A percentile compares a stretch with the other conserved stretches of the same genome.
These are phyloP conservation scores for Dunckerocampus dactyliophorus DNA, from an alignment of 2,113 vertebrate species.

Conservation along the genomic window DNA sequence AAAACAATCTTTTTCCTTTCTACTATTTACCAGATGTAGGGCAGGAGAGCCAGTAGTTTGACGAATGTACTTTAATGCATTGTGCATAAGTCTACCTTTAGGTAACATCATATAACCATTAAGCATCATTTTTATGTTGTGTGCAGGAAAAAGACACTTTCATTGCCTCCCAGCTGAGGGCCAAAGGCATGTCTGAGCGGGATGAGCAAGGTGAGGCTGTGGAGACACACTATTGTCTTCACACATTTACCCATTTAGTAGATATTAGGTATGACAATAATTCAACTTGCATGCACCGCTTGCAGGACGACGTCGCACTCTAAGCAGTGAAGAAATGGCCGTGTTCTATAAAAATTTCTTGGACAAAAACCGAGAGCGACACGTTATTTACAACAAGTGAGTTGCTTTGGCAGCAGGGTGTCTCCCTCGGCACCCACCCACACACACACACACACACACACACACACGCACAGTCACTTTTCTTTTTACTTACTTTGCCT, in stretches of 20 bases:
- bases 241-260: too few relatives aligned
- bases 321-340: slow-evolving; percentile 89
- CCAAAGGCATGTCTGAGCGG: slow-evolving; percentile 74
- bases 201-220: slow-evolving; percentile 74
- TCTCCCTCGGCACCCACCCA: not conserved
- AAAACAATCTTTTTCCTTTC: not conserved
- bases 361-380: slow-evolving; percentile 82
- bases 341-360: slow-evolving; percentile 92
- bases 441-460: not conserved
- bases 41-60: too few relatives aligned
- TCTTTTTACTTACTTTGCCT: not conserved
- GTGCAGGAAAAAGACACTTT: slow-evolving; percentile 88
- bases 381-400: slow-evolving; percentile 88
- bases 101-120: not conserved
- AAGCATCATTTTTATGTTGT: not conserved
- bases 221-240: not conserved
- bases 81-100: not conserved
- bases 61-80: not conserved
- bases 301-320: slow-evolving; percentile 76
- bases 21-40: too few relatives aligned
- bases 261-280: too few relatives aligned
- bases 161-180: slow-evolving; percentile 75
- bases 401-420: slow-evolving; percentile 36
- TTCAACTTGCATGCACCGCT: slow-evolving; percentile 14
- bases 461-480: not conserved